Percentiles rank a stretch among this genome's conserved stretches.
Conservation (phyloP, 2,797 vertebrate species). For the Peromyscus nudipes region DNA sequence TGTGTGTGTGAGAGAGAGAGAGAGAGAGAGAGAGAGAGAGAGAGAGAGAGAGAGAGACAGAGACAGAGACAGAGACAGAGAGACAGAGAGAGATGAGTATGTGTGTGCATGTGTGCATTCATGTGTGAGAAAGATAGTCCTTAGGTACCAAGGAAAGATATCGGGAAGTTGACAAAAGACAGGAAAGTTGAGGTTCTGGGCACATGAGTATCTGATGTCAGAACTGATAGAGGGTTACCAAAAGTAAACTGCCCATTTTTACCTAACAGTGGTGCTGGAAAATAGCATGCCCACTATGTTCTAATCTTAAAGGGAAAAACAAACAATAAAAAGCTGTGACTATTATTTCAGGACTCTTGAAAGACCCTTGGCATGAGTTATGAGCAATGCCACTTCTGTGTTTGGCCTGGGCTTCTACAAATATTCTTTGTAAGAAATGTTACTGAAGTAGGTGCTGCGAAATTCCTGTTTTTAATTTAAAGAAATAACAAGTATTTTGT, state of each 20-base stretch:
- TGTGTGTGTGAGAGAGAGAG: neutral
- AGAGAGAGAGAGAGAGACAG: too few species aligned
- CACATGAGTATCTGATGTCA: neutral
- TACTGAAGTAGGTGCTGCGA: constrained; percentile 61
- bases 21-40: too few species aligned
- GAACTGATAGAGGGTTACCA: neutral
- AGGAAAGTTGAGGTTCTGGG: neutral
- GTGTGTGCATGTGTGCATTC: neutral
- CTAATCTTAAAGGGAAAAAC: constrained; percentile 18
- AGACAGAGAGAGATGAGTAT: neutral
- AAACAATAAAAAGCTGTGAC: neutral
- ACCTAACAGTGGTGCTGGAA: neutral
- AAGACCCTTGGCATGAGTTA: constrained; percentile 52
- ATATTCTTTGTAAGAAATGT: constrained; percentile 62
- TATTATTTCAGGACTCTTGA: constrained; percentile 46
- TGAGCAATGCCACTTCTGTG: constrained; percentile 10
- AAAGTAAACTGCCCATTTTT: constrained; percentile 27
- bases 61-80: too few species aligned
- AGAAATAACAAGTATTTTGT: constrained; percentile 73
- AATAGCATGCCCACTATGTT: neutral
- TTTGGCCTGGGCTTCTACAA: constrained; percentile 57
- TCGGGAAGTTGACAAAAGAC: neutral
- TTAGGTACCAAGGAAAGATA: neutral
- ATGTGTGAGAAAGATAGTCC: neutral
- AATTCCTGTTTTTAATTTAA: constrained; percentile 77